These are phyloP conservation scores for Rhorus exstirpatorius DNA, from an alignment of 2,888 invertebrate species.

Conservation along the genomic window DNA sequence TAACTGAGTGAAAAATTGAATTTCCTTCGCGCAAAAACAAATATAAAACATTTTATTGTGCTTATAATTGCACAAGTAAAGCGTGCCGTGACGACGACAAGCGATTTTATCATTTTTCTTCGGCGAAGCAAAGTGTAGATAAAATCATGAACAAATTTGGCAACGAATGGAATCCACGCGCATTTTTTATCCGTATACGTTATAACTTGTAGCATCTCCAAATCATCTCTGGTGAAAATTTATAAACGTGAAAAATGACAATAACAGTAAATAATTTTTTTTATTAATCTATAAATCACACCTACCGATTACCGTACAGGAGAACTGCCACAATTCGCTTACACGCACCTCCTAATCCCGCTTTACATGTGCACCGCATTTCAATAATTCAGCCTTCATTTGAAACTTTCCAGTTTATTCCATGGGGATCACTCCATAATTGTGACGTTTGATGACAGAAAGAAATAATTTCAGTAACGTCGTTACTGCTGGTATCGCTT, in stretches of 20 bases:
- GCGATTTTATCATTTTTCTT: no score
- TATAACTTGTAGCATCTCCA: no score
- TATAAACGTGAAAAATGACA: no score
- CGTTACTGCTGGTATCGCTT: conserved; percentile 3
- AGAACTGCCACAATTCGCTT: conserved; percentile 57
- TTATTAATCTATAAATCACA: conserved; percentile 18
- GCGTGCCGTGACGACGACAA: no score
- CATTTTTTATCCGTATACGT: no score
- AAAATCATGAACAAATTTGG: no score
- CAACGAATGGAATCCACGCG: no score
- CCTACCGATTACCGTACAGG: conserved; percentile 45
- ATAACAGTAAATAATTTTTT: conserved; percentile 1
- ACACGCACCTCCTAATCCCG: conserved; percentile 44
- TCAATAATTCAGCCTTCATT: conserved; percentile 40
- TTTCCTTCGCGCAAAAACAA: neutral
- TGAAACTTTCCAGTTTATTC: conserved; percentile 43
- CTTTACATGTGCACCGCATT: conserved; percentile 54
- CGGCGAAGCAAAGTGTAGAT: no score
- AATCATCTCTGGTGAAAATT: no score
- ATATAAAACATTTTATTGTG: no score
- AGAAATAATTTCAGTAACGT: conserved; percentile 36
- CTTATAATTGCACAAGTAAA: no score
- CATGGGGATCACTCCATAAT: conserved; percentile 45
- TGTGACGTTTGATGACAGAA: conserved; percentile 57
- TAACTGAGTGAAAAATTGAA: neutral